A percentile compares a stretch with the other conserved stretches of the same genome.
These are phyloP conservation scores for Stercorarius parasiticus DNA, from an alignment of 2,113 vertebrate species.

Conservation along the genomic window DNA sequence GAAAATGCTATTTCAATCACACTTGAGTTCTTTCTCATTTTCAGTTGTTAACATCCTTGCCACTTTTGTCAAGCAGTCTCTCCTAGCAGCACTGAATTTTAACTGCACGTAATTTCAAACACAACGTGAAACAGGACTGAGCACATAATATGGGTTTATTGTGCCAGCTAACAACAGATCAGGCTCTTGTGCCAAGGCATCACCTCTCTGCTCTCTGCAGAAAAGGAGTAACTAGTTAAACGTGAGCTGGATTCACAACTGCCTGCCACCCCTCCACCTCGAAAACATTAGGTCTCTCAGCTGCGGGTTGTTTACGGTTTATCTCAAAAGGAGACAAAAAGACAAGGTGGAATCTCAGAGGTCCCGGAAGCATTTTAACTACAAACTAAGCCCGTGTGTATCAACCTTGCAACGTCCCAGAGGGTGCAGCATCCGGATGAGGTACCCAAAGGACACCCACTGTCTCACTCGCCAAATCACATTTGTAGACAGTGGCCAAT, in stretches of 20 bases:
- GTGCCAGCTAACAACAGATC: not conserved
- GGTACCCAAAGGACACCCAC: not conserved
- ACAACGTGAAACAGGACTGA: not conserved
- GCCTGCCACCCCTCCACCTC: not conserved
- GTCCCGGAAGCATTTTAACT: not conserved
- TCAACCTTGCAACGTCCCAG: not conserved
- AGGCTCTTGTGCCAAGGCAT: not conserved
- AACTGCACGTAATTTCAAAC: not conserved
- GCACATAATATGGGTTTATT: not conserved
- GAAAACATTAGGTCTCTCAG: not conserved
- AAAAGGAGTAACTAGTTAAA: not conserved
- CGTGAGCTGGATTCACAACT: not conserved
- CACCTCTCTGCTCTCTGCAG: not conserved
- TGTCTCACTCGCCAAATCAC: not conserved
- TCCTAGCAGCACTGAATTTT: not conserved
- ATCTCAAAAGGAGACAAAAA: not conserved
- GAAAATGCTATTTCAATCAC: slow-evolving; percentile 41
- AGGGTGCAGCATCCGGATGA: rapidly evolving
- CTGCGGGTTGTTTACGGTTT: not conserved
- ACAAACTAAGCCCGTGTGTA: not conserved
- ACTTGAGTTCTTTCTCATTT: not conserved
- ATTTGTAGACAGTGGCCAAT: not conserved
- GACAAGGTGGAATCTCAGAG: not conserved
- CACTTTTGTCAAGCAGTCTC: not conserved
- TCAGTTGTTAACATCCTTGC: not conserved